A percentile compares a stretch with the other conserved stretches of the same genome.
These are phyloP conservation scores for Brachionus asplanchnoidis DNA, from an alignment of 1,140 invertebrate species.

Conservation along the genomic window DNA sequence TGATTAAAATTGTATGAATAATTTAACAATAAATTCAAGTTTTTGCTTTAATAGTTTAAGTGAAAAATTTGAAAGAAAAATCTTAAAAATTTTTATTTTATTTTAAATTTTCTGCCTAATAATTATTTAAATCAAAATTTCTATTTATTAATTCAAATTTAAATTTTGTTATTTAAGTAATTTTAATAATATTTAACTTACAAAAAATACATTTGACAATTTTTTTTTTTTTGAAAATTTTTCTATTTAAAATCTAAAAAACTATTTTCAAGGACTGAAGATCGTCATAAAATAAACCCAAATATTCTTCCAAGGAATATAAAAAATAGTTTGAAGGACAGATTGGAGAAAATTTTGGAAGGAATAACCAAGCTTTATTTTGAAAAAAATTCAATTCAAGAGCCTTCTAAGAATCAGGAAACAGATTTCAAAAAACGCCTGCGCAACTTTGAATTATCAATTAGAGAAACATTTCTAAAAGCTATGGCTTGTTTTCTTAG, in stretches of 20 bases:
- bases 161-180: background rate
- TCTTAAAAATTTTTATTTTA: too few relatives aligned
- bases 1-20: too few relatives aligned
- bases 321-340: background rate
- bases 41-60: too few relatives aligned
- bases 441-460: conserved; percentile 72
- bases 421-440: conserved; percentile 14
- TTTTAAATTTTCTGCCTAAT: too few relatives aligned
- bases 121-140: too few relatives aligned
- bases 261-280: background rate
- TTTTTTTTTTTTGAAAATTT: too few relatives aligned
- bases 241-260: too few relatives aligned
- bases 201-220: too few relatives aligned
- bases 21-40: too few relatives aligned
- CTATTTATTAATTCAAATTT: too few relatives aligned
- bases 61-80: too few relatives aligned
- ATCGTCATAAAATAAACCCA: background rate
- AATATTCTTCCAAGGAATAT: background rate
- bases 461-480: conserved; percentile 91
- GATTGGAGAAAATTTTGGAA: background rate
- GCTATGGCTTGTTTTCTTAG: conserved; percentile 90
- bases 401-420: conserved; percentile 60
- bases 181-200: background rate
- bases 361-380: background rate
- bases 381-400: background rate